A percentile compares a stretch with the other conserved stretches of the same genome.
Conservation (phyloP, 1,140 invertebrate genomes). For the Drosophila funebris region DNA sequence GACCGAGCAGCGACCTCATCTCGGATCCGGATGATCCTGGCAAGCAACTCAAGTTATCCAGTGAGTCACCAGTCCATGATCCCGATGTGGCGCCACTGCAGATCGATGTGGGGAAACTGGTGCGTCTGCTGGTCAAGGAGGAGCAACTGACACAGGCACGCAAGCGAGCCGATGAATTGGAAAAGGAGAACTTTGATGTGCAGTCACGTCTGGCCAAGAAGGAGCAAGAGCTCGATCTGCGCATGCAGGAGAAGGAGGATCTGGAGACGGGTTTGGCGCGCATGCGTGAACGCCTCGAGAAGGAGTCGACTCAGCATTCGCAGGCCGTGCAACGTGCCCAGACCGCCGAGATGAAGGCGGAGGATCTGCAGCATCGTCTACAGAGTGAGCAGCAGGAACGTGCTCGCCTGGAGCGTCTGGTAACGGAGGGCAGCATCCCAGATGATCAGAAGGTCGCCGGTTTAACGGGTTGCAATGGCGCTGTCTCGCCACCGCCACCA, state of each 20-base stretch:
- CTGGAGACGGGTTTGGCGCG: slow-evolving; percentile 92
- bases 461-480: slow-evolving; percentile 78
- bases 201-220: slow-evolving; percentile 94
- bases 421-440: slow-evolving; percentile 94
- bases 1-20: slow-evolving; percentile 76
- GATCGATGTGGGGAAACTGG: slow-evolving; percentile 96
- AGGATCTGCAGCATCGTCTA: slow-evolving; percentile 90
- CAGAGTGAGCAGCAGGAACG: slow-evolving; percentile 92
- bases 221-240: slow-evolving; percentile 95
- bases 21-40: slow-evolving; percentile 64
- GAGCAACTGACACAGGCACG: slow-evolving; percentile 95
- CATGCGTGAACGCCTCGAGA: slow-evolving; percentile 94
- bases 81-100: slow-evolving; percentile 93
- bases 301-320: slow-evolving; percentile 93
- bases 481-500: slow-evolving; percentile 86
- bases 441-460: slow-evolving; percentile 94
- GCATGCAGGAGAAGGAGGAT: slow-evolving; percentile 96
- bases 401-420: slow-evolving; percentile 91
- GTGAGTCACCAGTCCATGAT: slow-evolving; percentile 85
- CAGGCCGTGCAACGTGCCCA: slow-evolving; percentile 92
- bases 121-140: slow-evolving; percentile 96
- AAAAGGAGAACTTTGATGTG: slow-evolving; percentile 95
- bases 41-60: slow-evolving; percentile 59
- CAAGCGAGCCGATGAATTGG: slow-evolving; percentile 93
- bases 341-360: slow-evolving; percentile 89